Conservation (phyloP, 2,888 invertebrate genomes). For the Melangyna quadrimaculata region DNA sequence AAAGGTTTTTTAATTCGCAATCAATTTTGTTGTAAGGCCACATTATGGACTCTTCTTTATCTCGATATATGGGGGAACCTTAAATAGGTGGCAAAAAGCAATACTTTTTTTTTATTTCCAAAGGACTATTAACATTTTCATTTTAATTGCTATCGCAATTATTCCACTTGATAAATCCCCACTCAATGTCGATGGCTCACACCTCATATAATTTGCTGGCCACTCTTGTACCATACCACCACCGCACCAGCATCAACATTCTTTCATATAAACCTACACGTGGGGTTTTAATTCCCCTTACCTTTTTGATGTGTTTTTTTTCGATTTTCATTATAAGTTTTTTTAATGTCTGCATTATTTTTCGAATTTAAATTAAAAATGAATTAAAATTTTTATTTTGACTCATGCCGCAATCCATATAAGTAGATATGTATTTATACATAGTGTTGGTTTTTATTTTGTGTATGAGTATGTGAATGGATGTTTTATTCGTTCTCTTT, state of each 20-base stretch:
- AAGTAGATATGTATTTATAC: neutral
- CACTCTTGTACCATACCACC: neutral
- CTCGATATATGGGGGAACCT: neutral
- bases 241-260: neutral
- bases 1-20: neutral
- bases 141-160: conserved; percentile 60
- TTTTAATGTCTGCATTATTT: conserved; percentile 59
- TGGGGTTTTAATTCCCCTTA: neutral
- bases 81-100: conserved; percentile 3
- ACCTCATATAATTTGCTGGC: conserved; percentile 1
- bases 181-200: conserved; percentile 34
- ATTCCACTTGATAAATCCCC: conserved; percentile 52
- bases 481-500: neutral
- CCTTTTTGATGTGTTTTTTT: conserved; percentile 20
- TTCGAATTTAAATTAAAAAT: conserved; percentile 58
- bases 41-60: neutral
- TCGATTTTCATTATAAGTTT: conserved; percentile 46
- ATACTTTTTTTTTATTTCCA: neutral
- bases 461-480: neutral
- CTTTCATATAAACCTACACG: neutral
- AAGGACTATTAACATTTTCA: conserved; percentile 27
- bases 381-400: conserved; percentile 28
- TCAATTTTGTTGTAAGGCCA: neutral
- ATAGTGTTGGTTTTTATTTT: neutral
- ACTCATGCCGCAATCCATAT: neutral